phyloP scores from a whole-genome alignment of 53 echinoderm and acorn worm genomes.

The Zoroaster sp. region DNA sequence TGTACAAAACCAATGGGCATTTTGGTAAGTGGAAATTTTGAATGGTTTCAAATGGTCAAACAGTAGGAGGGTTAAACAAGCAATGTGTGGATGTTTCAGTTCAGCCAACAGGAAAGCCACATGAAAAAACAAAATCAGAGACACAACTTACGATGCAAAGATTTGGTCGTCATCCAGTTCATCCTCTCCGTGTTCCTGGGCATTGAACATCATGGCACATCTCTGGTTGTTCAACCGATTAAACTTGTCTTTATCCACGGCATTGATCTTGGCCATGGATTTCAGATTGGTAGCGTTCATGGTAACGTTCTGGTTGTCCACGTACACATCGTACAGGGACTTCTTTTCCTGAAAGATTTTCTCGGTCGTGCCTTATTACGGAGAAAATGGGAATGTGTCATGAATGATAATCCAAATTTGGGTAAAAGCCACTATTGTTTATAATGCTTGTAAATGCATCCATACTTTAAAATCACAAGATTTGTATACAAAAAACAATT shows the following conservation, averaged over 20 bases:
- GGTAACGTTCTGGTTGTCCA: slow-evolving; percentile 94
- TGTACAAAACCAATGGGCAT: no score
- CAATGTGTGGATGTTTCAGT: background rate
- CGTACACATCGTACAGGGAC: slow-evolving; percentile 86
- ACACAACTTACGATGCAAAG: slow-evolving; percentile 85
- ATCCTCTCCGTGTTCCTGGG: slow-evolving; percentile 66
- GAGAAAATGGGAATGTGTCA: background rate
- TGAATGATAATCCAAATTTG: no score
- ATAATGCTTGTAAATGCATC: no score
- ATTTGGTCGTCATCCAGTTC: slow-evolving; percentile 79
- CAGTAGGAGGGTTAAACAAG: no score
- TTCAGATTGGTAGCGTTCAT: slow-evolving; percentile 66
- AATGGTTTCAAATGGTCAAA: no score
- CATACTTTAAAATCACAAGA: no score
- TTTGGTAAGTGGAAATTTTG: no score
- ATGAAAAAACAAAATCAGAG: background rate
- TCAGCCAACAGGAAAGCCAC: background rate
- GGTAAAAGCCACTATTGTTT: no score
- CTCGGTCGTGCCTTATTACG: slow-evolving; percentile 96
- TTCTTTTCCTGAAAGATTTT: slow-evolving; percentile 96
- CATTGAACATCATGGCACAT: slow-evolving; percentile 62
- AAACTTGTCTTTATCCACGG: slow-evolving; percentile 87
- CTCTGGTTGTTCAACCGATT: slow-evolving; percentile 85
- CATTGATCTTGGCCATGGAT: slow-evolving; percentile 75
- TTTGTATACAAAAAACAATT: no score